Conservation (phyloP, 1,140 invertebrate species). For the Hycleus cichorii region DNA sequence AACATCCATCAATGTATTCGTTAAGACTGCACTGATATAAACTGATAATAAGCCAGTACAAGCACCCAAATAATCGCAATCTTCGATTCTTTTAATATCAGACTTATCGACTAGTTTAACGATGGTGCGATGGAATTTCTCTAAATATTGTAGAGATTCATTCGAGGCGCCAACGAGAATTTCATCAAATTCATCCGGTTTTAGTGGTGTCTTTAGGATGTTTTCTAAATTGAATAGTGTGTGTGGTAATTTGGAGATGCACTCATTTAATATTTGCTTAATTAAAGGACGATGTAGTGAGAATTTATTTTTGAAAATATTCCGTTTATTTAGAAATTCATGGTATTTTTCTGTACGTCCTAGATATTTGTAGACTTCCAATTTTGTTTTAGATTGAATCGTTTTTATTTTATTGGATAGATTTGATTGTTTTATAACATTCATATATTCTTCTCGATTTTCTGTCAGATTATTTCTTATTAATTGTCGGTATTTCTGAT, state of each 20-base stretch:
- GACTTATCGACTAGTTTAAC: conserved; percentile 16
- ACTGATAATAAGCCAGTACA: conserved; percentile 25
- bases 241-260: conserved; percentile 46
- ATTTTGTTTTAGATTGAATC: background rate
- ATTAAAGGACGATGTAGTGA: conserved; percentile 54
- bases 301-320: conserved; percentile 46
- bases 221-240: conserved; percentile 16
- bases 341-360: conserved; percentile 51
- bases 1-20: conserved; percentile 22
- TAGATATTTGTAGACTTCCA: conserved; percentile 43
- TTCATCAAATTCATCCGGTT: conserved; percentile 46
- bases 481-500: conserved; percentile 16
- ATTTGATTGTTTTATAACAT: conserved; percentile 21
- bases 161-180: conserved; percentile 38
- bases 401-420: conserved; percentile 19
- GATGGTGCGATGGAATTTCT: conserved; percentile 25
- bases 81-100: background rate
- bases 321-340: conserved; percentile 49
- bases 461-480: conserved; percentile 24
- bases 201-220: conserved; percentile 39
- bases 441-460: conserved; percentile 18
- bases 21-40: conserved; percentile 21
- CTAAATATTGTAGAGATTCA: conserved; percentile 7
- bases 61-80: conserved; percentile 14
- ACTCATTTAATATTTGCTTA: conserved; percentile 49